Evolutionary conservation across 37 sponge, comb jelly and placozoan genomes (phyloP).

Genomic region (Diacarnus erythraeanus): DNA sequence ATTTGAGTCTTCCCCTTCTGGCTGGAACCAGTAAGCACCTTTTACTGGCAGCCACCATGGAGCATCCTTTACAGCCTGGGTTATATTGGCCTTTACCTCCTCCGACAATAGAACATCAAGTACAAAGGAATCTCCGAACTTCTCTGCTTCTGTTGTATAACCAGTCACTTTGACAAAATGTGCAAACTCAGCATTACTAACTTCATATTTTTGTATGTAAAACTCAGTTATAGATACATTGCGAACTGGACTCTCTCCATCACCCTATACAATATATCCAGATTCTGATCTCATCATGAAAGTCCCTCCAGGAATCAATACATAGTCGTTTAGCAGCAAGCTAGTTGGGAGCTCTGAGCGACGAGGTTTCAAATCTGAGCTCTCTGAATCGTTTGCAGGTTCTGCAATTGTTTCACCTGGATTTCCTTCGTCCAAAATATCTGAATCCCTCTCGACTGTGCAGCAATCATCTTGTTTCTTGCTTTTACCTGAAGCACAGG

Average conservation of each 20-base stretch:
- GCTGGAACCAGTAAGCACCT: conserved; percentile 89
- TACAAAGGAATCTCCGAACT: conserved; percentile 90
- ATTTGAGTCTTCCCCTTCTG: conserved; percentile 78
- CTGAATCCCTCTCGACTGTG: no score
- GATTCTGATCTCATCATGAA: conserved; percentile 93
- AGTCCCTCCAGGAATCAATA: conserved; percentile 65
- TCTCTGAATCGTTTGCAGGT: no score
- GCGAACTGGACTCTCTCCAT: conserved; percentile 89
- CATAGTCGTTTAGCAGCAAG: conserved; percentile 65
- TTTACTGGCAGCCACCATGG: conserved; percentile 98
- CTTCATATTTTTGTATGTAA: conserved; percentile 87
- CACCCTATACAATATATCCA: conserved; percentile 40
- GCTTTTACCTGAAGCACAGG: no score
- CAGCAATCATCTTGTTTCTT: no score
- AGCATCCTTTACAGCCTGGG: conserved; percentile 81
- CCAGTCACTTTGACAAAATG: conserved; percentile 78
- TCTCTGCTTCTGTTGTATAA: conserved; percentile 87
- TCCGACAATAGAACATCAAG: conserved; percentile 73
- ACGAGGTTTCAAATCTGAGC: no score
- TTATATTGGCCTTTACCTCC: conserved; percentile 56
- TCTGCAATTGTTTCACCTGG: no score
- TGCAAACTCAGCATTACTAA: conserved; percentile 85
- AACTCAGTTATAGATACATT: conserved; percentile 59
- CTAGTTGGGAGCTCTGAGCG: no score
- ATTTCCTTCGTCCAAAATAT: no score